phyloP scores from a whole-genome alignment of 37 sponge, comb jelly and placozoan genomes.

The Bolinopsis microptera region DNA sequence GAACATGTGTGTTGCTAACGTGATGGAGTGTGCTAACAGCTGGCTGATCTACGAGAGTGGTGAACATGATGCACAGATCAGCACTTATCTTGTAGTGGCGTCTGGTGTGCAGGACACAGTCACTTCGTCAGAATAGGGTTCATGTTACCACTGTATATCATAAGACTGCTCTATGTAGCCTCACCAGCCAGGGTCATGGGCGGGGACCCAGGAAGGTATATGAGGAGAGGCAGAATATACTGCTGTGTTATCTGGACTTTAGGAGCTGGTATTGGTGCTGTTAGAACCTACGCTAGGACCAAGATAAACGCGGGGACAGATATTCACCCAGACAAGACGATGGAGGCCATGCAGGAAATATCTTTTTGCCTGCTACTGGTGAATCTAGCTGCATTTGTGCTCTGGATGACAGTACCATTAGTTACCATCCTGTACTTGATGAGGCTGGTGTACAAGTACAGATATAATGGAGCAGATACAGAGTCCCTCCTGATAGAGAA shows the following conservation, averaged over 20 bases:
- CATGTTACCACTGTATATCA: not conserved
- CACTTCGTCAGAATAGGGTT: not conserved
- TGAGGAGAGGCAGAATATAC: not conserved
- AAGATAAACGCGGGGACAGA: not conserved
- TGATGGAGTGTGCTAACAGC: constrained; percentile 14
- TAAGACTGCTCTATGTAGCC: not conserved
- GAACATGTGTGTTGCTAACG: not conserved
- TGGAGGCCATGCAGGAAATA: not conserved
- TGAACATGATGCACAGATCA: no score
- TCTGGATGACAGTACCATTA: not conserved
- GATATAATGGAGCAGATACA: not conserved
- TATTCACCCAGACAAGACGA: not conserved
- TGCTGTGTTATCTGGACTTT: not conserved
- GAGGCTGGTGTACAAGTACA: not conserved
- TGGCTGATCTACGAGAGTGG: not conserved
- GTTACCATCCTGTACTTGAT: not conserved
- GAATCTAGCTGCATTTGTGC: not conserved
- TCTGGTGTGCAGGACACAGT: not conserved
- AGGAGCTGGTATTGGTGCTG: not conserved
- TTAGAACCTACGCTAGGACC: not conserved
- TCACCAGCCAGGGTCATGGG: not conserved
- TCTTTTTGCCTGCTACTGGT: not conserved
- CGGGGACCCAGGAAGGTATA: not conserved
- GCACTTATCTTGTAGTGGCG: not conserved
- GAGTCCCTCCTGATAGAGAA: not conserved